Conservation (phyloP, 2,797 vertebrate species). For the Lutjanus argentimaculatus region DNA sequence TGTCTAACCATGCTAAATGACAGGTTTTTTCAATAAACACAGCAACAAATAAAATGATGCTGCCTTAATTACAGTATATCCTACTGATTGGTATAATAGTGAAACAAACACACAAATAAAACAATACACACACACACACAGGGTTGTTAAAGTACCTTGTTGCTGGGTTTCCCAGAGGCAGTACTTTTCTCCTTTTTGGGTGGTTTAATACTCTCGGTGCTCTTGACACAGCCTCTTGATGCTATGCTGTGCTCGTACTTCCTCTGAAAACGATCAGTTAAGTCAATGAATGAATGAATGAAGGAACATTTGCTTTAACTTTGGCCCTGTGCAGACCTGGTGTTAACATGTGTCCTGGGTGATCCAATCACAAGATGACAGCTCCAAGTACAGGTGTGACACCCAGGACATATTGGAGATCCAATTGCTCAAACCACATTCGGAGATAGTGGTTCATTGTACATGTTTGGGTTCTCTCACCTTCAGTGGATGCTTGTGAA, state of each 20-base stretch:
- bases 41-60: constrained; percentile 39
- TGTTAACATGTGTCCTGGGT: no score
- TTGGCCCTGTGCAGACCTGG: no score
- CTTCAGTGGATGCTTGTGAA: no score
- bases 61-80: constrained; percentile 49
- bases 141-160: constrained; percentile 79
- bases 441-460: no score
- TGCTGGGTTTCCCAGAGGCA: constrained; percentile 73
- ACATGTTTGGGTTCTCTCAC: no score
- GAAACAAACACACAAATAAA: constrained; percentile 21
- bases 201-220: constrained; percentile 70
- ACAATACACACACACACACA: not conserved
- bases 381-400: no score
- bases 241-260: constrained; percentile 85
- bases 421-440: no score
- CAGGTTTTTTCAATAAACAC: constrained; percentile 40
- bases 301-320: not conserved
- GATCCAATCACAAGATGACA: no score
- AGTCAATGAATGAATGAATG: not conserved
- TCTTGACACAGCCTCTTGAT: constrained; percentile 77
- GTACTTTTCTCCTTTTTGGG: constrained; percentile 82
- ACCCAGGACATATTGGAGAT: no score
- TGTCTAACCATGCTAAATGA: constrained; percentile 40
- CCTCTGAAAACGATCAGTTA: constrained; percentile 78
- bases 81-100: constrained; percentile 26